These are phyloP conservation scores for Hucho hucho DNA, from an alignment of 2,113 vertebrate genomes.

Conservation along the genomic window DNA sequence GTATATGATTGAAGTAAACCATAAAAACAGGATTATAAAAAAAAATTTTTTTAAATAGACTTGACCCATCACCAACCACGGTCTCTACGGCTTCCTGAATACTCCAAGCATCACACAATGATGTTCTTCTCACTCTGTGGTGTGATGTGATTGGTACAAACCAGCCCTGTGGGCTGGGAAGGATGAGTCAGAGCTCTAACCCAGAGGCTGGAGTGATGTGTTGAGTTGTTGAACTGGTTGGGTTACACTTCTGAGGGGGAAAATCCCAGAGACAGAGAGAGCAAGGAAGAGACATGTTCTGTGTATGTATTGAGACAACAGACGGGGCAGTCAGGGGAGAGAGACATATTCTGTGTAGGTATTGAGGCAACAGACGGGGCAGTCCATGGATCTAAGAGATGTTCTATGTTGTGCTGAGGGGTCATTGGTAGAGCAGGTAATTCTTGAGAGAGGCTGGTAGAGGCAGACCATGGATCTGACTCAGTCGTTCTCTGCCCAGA, in stretches of 20 bases:
- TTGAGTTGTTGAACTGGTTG: constrained; percentile 45
- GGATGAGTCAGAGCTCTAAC: constrained; percentile 28
- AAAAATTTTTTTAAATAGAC: constrained; percentile 2
- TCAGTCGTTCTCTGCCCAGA: constrained; percentile 88
- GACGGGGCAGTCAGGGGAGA: background rate
- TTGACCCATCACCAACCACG: constrained; percentile 33
- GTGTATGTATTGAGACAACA: too few relatives aligned
- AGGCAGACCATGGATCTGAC: constrained; percentile 87
- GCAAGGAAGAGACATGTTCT: constrained; percentile 7
- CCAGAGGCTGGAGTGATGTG: constrained; percentile 53
- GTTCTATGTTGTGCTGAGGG: constrained; percentile 20
- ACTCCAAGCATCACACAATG: constrained; percentile 35
- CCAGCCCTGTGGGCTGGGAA: constrained; percentile 30
- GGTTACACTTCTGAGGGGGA: constrained; percentile 22
- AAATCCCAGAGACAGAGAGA: constrained; percentile 54
- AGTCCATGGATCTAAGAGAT: constrained; percentile 7
- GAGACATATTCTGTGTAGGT: too few relatives aligned
- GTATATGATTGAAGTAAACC: constrained; percentile 54
- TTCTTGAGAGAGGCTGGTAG: constrained; percentile 94
- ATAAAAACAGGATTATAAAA: constrained; percentile 58
- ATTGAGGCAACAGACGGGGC: too few relatives aligned
- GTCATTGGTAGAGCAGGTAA: constrained; percentile 98
- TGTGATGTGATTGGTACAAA: constrained; percentile 23
- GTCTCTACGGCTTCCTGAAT: constrained; percentile 39
- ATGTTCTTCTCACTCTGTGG: background rate